phyloP scores from a whole-genome alignment of 2,888 invertebrate genomes.

The Clitarchus hookeri region DNA sequence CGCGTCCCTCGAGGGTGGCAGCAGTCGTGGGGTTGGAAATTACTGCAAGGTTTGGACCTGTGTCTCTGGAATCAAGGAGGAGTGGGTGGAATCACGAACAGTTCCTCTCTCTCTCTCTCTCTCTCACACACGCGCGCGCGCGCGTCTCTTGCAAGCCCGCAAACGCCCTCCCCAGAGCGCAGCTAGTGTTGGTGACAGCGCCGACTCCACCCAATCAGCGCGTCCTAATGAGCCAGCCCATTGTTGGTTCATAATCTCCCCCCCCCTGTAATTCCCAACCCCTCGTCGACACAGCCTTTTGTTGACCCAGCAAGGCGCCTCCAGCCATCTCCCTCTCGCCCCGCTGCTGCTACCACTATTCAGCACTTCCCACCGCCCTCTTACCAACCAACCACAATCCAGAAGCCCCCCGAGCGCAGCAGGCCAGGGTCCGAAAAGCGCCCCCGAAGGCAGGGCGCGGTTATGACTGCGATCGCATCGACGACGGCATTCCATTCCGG shows the following conservation, averaged over 20 bases:
- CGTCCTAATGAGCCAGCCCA: slow-evolving; percentile 2
- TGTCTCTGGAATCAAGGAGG: not conserved
- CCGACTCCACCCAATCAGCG: slow-evolving; percentile 2
- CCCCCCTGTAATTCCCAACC: not conserved
- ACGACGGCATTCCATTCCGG: no score
- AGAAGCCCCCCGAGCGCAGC: no score
- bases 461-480: no score
- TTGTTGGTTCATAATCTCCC: slow-evolving; percentile 2
- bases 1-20: not conserved
- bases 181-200: not conserved
- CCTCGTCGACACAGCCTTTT: not conserved
- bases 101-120: not conserved
- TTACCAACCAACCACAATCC: not conserved
- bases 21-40: not conserved
- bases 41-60: not conserved
- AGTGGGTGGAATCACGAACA: not conserved
- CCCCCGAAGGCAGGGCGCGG: no score
- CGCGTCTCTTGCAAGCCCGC: not conserved
- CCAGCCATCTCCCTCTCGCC: not conserved
- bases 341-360: not conserved
- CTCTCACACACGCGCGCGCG: not conserved
- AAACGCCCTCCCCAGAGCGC: not conserved
- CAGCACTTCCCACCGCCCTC: not conserved
- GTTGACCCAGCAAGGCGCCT: not conserved
- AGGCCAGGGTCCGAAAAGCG: no score